Percentiles rank a stretch among this genome's conserved stretches.
These are phyloP conservation scores for Oscheius onirici DNA, from an alignment of 2,888 invertebrate genomes.

Conservation along the genomic window DNA sequence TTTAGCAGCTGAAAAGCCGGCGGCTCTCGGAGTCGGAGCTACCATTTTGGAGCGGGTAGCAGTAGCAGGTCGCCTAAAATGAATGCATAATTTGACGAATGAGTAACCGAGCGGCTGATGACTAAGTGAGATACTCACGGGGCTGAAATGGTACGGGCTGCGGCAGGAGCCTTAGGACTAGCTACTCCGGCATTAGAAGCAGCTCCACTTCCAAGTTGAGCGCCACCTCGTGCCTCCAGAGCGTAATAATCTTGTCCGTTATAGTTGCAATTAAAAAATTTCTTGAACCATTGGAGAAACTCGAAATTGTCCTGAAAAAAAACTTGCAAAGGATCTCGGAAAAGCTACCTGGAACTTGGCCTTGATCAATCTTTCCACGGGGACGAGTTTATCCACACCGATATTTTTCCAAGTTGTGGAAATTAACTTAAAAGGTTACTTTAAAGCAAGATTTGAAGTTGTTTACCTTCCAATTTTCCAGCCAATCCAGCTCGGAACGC, in stretches of 20 bases:
- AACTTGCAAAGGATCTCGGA: no score
- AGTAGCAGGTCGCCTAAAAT: conserved; percentile 12
- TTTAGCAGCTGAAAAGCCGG: not conserved
- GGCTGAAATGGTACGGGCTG: not conserved
- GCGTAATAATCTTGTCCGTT: conserved; percentile 96
- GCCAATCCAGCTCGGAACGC: conserved; percentile 98
- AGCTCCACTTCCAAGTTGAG: conserved; percentile 35
- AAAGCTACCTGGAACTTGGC: conserved; percentile 85
- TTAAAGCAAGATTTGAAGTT: not conserved
- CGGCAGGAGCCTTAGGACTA: conserved; percentile 4
- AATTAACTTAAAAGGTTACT: conserved; percentile 76
- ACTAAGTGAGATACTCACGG: not conserved
- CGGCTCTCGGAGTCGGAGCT: conserved; percentile 3
- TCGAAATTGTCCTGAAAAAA: conserved; percentile 89
- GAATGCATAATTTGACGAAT: conserved; percentile 5
- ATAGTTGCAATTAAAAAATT: conserved; percentile 99
- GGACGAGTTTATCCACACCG: conserved; percentile 98
- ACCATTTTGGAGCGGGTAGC: conserved; percentile 14
- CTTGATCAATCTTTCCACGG: conserved; percentile 98
- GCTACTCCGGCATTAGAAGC: not conserved
- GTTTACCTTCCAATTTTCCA: conserved; percentile 91
- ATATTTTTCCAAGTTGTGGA: conserved; percentile 96
- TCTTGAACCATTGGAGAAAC: conserved; percentile 99
- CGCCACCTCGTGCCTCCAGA: conserved; percentile 81
- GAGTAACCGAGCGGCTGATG: not conserved